Evolutionary conservation across 2,113 vertebrate genomes (phyloP), one percentile per base, ranked within the genome.

Genomic region (Puma concolor): DNA sequence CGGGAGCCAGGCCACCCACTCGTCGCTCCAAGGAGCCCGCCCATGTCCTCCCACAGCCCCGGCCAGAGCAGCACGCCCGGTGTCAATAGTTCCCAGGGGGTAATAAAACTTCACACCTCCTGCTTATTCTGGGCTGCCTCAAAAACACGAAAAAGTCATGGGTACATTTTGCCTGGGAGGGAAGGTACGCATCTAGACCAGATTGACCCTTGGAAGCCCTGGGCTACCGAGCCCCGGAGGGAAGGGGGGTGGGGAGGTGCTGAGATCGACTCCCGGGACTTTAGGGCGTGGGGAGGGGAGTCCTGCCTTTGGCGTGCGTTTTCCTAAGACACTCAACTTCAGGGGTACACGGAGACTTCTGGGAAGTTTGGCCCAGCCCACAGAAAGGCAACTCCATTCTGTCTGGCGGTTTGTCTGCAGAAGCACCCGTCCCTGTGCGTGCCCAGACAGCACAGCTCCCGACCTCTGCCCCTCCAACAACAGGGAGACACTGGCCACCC

Each of bases 111-210:
- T 95, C 88, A 92, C 33, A 69, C 95, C 93, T 97, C 91, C 0
- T 15, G 81, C 96, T 95, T 88, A 2, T 90, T 94, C 97, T 95
- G 92, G 80, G 64, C 97, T 95, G 79, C 88, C 95, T 98, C 96
- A 83, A 50, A 95, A 95, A 89, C 50, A 79, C 93, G 72, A 41
- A 74, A 89, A 96, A 88, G 95, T 91, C 95, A 54, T 0, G 69
- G 93, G 81, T 95, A 72, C 90, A 15, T 93, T 98, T 96, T 94
- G 81, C 97, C 89, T 88, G 71, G 67, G 96, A 96, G 67, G 90
- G 96, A 91, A 94, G 29, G 71, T 71, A 50, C 15, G 91, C 97
- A 95, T 98, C 98, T 50, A 72, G 90, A 96, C 80, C 96, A 88
- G 67, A 66, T 81, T 87, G 89, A 52, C 74, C 52, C 33, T 16